phyloP scores from a whole-genome alignment of 2,797 vertebrate genomes.

The Xenops minutus region DNA sequence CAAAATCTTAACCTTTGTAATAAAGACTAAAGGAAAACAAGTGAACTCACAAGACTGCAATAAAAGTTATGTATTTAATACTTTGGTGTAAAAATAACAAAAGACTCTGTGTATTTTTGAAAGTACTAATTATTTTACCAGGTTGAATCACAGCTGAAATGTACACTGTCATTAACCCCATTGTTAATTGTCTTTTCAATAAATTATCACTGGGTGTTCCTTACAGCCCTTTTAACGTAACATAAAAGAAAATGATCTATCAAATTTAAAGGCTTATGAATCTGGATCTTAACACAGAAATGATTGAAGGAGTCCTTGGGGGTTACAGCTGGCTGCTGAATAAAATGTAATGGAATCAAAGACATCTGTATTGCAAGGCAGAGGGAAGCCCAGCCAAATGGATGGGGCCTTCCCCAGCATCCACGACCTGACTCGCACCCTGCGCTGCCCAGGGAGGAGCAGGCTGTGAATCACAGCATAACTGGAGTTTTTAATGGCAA shows the following conservation, averaged over 20 bases:
- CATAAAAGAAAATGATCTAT: conserved; percentile 33
- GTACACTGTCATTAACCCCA: conserved; percentile 12
- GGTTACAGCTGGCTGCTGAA: background rate
- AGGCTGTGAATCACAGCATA: background rate
- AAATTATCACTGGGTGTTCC: conserved; percentile 7
- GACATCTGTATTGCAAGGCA: background rate
- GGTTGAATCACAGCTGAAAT: background rate
- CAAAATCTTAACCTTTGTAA: background rate
- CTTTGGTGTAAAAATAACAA: background rate
- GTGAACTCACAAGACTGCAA: background rate
- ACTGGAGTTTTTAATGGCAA: background rate
- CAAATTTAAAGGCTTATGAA: background rate
- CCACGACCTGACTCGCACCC: accelerated
- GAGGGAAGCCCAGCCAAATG: background rate
- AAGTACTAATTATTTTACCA: conserved; percentile 4
- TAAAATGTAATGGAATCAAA: background rate
- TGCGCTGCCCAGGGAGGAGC: background rate
- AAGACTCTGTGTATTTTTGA: background rate
- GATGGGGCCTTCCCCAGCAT: accelerated
- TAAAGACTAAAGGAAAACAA: background rate
- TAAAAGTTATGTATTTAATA: background rate
- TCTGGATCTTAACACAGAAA: background rate
- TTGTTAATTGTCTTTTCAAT: conserved; percentile 34
- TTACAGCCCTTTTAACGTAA: conserved; percentile 17
- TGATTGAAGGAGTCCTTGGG: background rate